Percentiles rank a stretch among this genome's conserved stretches.
phyloP scores from a whole-genome alignment of 2,888 invertebrate genomes.

The Tachina lurida region DNA sequence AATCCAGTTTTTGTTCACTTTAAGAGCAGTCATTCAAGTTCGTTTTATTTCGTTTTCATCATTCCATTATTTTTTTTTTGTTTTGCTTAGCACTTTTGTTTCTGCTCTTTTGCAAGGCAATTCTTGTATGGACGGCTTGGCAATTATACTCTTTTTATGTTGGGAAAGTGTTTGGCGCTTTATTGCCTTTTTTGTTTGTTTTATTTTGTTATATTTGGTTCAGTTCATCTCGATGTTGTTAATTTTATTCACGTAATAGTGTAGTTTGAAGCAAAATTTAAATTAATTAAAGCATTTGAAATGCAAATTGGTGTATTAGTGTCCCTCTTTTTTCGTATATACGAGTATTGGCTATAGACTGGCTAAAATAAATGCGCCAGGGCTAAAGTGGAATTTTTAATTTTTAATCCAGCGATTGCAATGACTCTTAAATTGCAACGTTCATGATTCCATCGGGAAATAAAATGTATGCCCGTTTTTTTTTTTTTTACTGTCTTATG shows the following conservation, averaged over 20 bases:
- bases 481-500: too few species aligned
- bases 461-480: too few species aligned
- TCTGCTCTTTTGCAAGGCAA: neutral
- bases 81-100: constrained; percentile 8
- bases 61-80: neutral
- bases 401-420: too few species aligned
- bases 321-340: neutral
- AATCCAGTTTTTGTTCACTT: constrained; percentile 60
- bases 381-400: too few species aligned
- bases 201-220: neutral
- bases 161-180: constrained; percentile 13
- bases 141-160: neutral
- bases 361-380: neutral
- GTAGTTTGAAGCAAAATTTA: constrained; percentile 42
- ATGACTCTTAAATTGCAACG: too few species aligned
- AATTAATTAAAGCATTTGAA: constrained; percentile 65
- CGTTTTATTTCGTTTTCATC: constrained; percentile 25
- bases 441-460: too few species aligned
- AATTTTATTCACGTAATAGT: constrained; percentile 28
- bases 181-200: constrained; percentile 6
- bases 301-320: constrained; percentile 45
- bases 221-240: constrained; percentile 11
- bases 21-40: constrained; percentile 20
- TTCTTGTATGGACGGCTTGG: neutral
- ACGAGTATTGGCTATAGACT: neutral